Percentiles rank a stretch among this genome's conserved stretches.
These are phyloP conservation scores for Doris montereyensis DNA, from an alignment of 2,888 invertebrate genomes.

Conservation along the genomic window DNA sequence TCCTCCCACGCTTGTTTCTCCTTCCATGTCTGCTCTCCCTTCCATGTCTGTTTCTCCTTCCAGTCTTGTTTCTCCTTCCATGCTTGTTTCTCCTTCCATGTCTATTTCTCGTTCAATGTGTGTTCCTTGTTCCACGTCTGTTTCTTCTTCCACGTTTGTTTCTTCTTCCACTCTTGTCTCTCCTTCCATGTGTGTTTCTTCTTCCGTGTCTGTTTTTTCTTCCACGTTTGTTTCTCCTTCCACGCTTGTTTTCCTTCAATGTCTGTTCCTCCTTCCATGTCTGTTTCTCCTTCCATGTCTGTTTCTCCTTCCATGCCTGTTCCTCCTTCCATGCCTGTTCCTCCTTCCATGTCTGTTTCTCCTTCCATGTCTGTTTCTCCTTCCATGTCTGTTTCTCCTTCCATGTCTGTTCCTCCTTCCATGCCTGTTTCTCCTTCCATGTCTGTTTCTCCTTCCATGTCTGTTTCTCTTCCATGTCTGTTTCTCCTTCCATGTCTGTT, in stretches of 20 bases:
- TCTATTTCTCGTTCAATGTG: background rate
- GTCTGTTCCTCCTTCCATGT: background rate
- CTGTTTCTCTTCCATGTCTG: too few relatives aligned
- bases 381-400: constrained; percentile 20
- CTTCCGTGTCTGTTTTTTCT: background rate
- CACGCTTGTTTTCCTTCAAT: background rate
- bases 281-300: background rate
- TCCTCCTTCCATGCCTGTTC: background rate
- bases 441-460: too few relatives aligned
- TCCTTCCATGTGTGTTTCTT: background rate
- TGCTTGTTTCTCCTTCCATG: background rate
- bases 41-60: background rate
- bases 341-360: background rate
- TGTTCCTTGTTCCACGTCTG: background rate
- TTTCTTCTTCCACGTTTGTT: background rate
- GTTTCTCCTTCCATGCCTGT: background rate
- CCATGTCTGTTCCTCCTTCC: constrained; percentile 7
- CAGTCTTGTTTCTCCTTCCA: background rate
- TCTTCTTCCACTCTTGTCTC: background rate
- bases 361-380: constrained; percentile 11
- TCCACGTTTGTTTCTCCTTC: background rate
- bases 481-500: too few relatives aligned
- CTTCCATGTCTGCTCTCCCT: background rate
- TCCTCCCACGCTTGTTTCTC: background rate
- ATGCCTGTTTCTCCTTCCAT: background rate